These are phyloP conservation scores for Hyphantria cunea DNA, from an alignment of 1,140 invertebrate species.

Conservation along the genomic window DNA sequence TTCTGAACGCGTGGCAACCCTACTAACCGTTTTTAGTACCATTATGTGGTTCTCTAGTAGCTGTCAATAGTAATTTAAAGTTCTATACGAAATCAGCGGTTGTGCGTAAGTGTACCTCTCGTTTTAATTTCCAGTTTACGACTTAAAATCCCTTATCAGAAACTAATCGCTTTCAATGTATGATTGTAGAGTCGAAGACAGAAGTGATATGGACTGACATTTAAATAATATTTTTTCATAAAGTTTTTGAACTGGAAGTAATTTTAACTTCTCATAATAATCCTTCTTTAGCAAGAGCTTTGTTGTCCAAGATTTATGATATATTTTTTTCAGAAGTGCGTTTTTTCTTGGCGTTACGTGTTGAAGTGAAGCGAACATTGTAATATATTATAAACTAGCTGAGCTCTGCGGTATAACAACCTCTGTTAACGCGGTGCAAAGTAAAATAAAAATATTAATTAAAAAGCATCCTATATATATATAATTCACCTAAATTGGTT, in stretches of 20 bases:
- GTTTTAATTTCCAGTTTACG: conserved; percentile 44
- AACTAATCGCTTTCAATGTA: conserved; percentile 42
- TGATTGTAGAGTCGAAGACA: conserved; percentile 24
- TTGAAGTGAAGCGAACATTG: too few species aligned
- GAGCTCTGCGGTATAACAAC: too few species aligned
- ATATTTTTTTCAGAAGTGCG: too few species aligned
- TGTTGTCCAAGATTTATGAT: too few species aligned
- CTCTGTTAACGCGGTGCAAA: too few species aligned
- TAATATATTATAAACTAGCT: too few species aligned
- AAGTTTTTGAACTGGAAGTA: background rate
- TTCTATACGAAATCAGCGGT: conserved; percentile 22
- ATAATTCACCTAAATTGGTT: too few species aligned
- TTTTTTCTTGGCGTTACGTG: too few species aligned
- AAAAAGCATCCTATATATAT: too few species aligned
- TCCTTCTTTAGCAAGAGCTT: too few species aligned
- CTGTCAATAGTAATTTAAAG: conserved; percentile 27
- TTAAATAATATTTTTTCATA: background rate
- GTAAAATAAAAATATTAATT: too few species aligned
- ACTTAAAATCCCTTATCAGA: conserved; percentile 45
- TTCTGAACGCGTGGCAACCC: background rate
- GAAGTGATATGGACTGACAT: background rate
- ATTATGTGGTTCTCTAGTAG: conserved; percentile 8
- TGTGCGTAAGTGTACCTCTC: background rate
- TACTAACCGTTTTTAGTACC: background rate
- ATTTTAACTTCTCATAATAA: background rate